Base-by-base conservation (phyloP, 2,888 invertebrate genomes). In the Lasioglossum figueresi region DNA sequence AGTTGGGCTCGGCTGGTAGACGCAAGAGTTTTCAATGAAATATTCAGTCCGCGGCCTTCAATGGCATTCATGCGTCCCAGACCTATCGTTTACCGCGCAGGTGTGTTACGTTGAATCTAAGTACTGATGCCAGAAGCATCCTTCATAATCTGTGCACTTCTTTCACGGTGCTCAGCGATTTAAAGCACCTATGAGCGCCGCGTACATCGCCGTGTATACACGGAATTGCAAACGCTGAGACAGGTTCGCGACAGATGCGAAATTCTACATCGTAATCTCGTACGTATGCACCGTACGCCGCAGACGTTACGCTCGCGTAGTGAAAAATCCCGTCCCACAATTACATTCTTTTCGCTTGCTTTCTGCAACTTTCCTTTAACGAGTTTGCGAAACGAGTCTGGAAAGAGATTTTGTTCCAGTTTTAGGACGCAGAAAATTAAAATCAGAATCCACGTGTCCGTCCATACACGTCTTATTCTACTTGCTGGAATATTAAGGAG, bases 1-100 rank as follows among this genome's bases (percentile, higher is more conserved):
- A 43, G 76, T 19, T 52, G 23, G 4, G 70, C 40, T 75, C 56
- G 73, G 77, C 40, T 34, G 70, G 66, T 72, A 83, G 70, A 70
- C 75, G 71, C 56, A 86, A 81, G 79, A 84, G 80, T 45, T 81
- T 84, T 86, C 84, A 84, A 84, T 81, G 86, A 81, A 79, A 84
- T 84, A 76, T 72, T 75, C 73, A 74, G 48, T n/a, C 48, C 56
- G 68, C 52, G 37, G 70, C 34, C 72, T 16, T 78, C 73, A 79
- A 70, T 72, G 70, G 78, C 68, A 86, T 86, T 81, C 86, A 70
- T 79, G 79, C 75, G 71, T 73, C 43, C 48, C 16, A 71, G 70
- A 23, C 75, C 81, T 73, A 76, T 84, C 78, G 78, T 83, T 83
- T 27, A 19, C 52, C 59, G 40, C 16, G 79, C 76, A 59, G 76